Evolutionary conservation across 2,113 vertebrate species (phyloP).

Genomic region (Hiodon alosoides): DNA sequence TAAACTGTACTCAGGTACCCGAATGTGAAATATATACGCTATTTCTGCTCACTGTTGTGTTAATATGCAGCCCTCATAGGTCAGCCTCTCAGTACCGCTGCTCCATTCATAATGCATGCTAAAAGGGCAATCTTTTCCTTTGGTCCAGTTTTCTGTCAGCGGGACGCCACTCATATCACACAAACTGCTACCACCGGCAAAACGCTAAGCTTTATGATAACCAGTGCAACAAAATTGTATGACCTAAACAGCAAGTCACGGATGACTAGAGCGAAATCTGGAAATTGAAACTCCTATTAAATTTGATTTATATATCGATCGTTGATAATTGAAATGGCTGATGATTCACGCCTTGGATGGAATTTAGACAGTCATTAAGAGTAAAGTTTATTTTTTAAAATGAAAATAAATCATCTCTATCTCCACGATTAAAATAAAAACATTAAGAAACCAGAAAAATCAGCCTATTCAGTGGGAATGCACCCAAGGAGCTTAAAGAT

Average conservation of each 20-base stretch:
- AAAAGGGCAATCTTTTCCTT: constrained; percentile 36
- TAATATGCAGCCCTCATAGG: constrained; percentile 14
- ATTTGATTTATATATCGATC: constrained; percentile 25
- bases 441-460: no score
- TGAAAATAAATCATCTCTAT: no score
- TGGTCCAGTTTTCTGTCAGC: constrained; percentile 38
- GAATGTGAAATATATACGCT: no score
- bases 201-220: constrained; percentile 28
- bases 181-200: constrained; percentile 28
- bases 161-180: constrained; percentile 34
- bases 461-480: no score
- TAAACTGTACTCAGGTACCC: no score
- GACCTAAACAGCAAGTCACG: constrained; percentile 39
- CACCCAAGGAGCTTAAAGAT: background rate
- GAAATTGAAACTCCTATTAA: constrained; percentile 11
- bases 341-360: constrained; percentile 32
- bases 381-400: no score
- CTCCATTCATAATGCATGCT: constrained; percentile 16
- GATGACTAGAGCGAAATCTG: constrained; percentile 21
- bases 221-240: constrained; percentile 39
- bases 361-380: constrained; percentile 11
- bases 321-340: constrained; percentile 25
- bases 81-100: constrained; percentile 14
- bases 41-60: background rate
- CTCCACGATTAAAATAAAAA: no score